Evolutionary conservation across 2,113 vertebrate genomes (phyloP), one percentile per base, ranked within the genome.

Genomic region (Excalfactoria chinensis): DNA sequence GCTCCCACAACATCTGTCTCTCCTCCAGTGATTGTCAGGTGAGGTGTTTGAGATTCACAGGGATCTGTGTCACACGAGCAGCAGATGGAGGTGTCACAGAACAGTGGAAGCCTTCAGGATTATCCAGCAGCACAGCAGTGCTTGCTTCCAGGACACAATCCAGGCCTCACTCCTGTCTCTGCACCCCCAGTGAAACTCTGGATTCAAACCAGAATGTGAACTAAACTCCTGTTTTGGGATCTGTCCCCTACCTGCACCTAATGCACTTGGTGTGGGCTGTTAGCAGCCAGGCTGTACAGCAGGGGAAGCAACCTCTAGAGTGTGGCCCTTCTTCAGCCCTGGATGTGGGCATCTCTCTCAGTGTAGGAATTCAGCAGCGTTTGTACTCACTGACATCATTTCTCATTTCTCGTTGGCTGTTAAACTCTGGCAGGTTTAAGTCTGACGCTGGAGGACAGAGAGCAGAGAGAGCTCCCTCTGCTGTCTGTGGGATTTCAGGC

Each of bases 381-480:
- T 30, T 53, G 16, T 58, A 35, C 46, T 3, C 9, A 14, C 46
- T 3, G 25, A 51, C 28, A 18, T 60, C 6, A 37, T 22, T 92
- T 85, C 70, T 28, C 28, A 35, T 69, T 81, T 43, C 26, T 56
- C 91, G 77, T 41, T 32, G 8, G 12, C 32, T 55, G 67, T 13
- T 62, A 22, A 37, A 7, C 26, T 56, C 3, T 1, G 34, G 19
- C 18, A 41, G 37, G 63, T 32, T 72, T 72, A 40, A 32, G 28
- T 16, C 37, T 18, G 23, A 48, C 67, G 22, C 26, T 62, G 58
- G 32, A 60, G 34, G 49, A 62, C 56, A 28, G 75, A 34, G 20
- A 87, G 67, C 58, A 55, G 40, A 22, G 88, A 87, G 83, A 55
- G 69, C 84, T 94, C 94, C 92, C 96, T 84, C 94, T 95, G 86